These are phyloP conservation scores for Triplophysa rosa DNA, from an alignment of 2,113 vertebrate genomes.

Conservation along the genomic window DNA sequence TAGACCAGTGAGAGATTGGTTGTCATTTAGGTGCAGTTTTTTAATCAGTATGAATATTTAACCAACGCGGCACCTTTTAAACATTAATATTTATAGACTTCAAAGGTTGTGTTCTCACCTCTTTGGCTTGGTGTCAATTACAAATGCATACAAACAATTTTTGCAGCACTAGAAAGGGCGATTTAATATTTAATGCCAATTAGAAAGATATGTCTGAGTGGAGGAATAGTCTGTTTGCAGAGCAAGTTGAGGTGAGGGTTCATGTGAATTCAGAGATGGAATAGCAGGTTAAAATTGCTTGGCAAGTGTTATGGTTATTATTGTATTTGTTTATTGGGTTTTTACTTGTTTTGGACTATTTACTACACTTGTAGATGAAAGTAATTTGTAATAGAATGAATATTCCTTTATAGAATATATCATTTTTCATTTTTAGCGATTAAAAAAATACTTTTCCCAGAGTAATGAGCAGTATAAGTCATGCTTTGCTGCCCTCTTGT, in stretches of 20 bases:
- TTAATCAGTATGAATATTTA: constrained; percentile 47
- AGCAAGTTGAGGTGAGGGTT: neutral
- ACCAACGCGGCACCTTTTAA: neutral
- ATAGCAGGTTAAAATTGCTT: neutral
- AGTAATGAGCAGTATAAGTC: neutral
- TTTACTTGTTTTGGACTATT: neutral
- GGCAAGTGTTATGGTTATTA: neutral
- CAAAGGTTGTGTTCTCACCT: constrained; percentile 42
- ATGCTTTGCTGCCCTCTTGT: neutral
- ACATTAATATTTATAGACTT: constrained; percentile 54
- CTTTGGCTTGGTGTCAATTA: constrained; percentile 44
- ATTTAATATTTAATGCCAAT: constrained; percentile 53
- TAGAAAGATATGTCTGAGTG: constrained; percentile 25
- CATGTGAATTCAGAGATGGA: neutral
- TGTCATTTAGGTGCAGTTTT: neutral
- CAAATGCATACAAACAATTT: constrained; percentile 42
- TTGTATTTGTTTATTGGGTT: no score
- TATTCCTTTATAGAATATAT: no score
- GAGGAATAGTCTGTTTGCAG: constrained; percentile 2
- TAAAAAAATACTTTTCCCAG: no score
- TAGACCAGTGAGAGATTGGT: neutral
- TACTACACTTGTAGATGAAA: neutral
- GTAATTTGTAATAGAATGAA: neutral
- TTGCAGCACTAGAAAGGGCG: constrained; percentile 10
- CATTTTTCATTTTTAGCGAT: no score